Evolutionary conservation across 2,888 invertebrate species (phyloP), one percentile per base, ranked within the genome.

Genomic region (Parochlus steinenii): DNA sequence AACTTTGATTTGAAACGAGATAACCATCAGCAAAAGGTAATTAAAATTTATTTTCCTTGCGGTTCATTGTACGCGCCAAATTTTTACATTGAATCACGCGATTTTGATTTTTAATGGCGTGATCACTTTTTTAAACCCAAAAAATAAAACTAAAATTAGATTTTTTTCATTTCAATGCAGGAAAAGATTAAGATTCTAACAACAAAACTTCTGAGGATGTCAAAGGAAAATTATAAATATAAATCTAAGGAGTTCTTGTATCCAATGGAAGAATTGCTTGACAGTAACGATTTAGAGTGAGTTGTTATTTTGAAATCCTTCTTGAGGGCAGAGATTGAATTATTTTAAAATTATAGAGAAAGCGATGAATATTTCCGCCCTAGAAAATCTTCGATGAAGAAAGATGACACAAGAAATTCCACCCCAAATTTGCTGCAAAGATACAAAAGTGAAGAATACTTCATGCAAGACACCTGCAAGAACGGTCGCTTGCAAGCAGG

Each of bases 181-280:
- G 43, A 45, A n/a, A 44, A 42, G 26, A 41, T 45, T 25, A 43
- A 44, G 35, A 37, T 37, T 11, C 30, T 45, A 15, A 41, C 42
- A 12, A 39, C 45, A 6, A 45, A 42, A 38, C 26, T 45, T 19
- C 25, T 42, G 8, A 40, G 44, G 2, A 17, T 43, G 10, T 28
- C 40, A 6, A 25, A 33, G 2, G 38, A 39, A 24, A 37, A 23
- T 25, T 27, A 20, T n/a, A n/a, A 14, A 2, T 33, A 14, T 14
- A 33, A 33, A 15, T 26, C 27, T 2, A 11, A 27, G n/a, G 33
- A 33, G 15, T 33, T 33, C 14, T 20, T 33, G 7, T 33, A n/a
- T n/a, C n/a, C 27, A n/a, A 18, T 33, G 25, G 33, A 33, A 6
- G 33, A 33, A 16, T 10, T 19, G 5, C 18, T 27, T 19, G 33